A percentile compares a stretch with the other conserved stretches of the same genome.
Evolutionary conservation across 2,797 vertebrate species (phyloP).

Genomic region (Phrynocephalus guinanensis): DNA sequence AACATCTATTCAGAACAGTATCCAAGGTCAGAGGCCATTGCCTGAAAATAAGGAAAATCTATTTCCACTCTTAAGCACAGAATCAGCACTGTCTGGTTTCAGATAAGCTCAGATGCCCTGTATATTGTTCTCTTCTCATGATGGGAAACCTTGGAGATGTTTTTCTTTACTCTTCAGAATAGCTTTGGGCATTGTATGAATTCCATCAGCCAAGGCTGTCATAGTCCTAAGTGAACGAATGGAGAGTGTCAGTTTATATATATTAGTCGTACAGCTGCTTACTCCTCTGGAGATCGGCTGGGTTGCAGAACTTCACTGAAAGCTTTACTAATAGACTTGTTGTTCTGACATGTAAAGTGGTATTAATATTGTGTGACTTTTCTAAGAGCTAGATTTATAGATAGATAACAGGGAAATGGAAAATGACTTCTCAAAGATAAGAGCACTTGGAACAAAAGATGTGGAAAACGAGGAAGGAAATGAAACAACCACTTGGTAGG

Average conservation of each 20-base stretch:
- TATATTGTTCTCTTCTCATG: conserved; percentile 53
- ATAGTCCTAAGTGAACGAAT: conserved; percentile 67
- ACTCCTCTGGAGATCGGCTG: conserved; percentile 60
- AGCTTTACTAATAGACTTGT: conserved; percentile 88
- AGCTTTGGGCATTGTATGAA: conserved; percentile 69
- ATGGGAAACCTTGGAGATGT: conserved; percentile 55
- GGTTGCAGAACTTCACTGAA: conserved; percentile 78
- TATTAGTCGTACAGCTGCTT: conserved; percentile 54
- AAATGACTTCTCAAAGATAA: conserved; percentile 76
- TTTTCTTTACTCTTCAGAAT: conserved; percentile 69
- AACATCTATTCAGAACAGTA: conserved; percentile 44
- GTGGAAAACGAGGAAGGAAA: conserved; percentile 72
- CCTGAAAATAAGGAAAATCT: conserved; percentile 70
- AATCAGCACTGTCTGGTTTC: conserved; percentile 68
- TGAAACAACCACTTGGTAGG: conserved; percentile 65
- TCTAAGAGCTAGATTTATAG: conserved; percentile 77
- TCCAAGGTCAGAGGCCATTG: conserved; percentile 55
- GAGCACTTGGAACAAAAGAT: conserved; percentile 79
- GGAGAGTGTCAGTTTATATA: conserved; percentile 58
- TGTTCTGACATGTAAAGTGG: conserved; percentile 83
- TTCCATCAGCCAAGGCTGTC: conserved; percentile 62
- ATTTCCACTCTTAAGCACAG: conserved; percentile 67
- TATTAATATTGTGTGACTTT: conserved; percentile 79
- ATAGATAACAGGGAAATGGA: conserved; percentile 74
- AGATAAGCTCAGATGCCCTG: conserved; percentile 66